Evolutionary conservation across 2,797 vertebrate species (phyloP), one percentile per base, ranked within the genome.

Genomic region (Synanceia verrucosa): DNA sequence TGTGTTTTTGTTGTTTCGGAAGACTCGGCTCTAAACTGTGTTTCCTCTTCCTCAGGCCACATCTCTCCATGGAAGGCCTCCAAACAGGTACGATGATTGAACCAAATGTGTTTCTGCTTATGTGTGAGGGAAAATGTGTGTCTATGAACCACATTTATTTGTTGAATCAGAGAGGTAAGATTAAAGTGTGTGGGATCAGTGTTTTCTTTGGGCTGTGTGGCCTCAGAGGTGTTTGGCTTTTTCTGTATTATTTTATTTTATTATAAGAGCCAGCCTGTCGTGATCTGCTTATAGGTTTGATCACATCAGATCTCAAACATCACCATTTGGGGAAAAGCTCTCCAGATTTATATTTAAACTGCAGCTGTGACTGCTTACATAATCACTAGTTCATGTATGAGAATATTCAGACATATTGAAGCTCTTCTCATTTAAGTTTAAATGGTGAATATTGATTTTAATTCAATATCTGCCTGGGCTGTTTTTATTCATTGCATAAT

Each of bases 31-130:
- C 37, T 77, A 87, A 85, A 88, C 88, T 52, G 73, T 83, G 73
- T 86, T 86, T 69, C 91, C 87, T 84, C 92, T 88, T 66, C 67
- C 62, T 73, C 92, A 99, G 98, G 97, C 91, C 97, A 98, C 91
- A 96, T 97, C 92, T 97, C 97, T 92, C 97, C 97, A 19, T 99
- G 97, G 97, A 99, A 99, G 91, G 95, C 95, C 88, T 94, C 97
- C 91, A 98, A 98, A 94, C 97, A 98, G 96, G 98, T 99, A 96
- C 92, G 24, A 4, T 57, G 26, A 72, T 41, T 58, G 4, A 66
- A 43, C 44, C 46, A 37, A 43, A 47, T 47, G 33, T 65, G 37
- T 65, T 55, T 75, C 19, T 67, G 44, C 18, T 29, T 50, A 26
- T 73, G 58, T 75, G 44, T 65, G 58, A 34, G 31, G 51, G 43